A percentile compares a stretch with the other conserved stretches of the same genome.
Conservation (phyloP, 2,888 invertebrate genomes). For the Ommatoiulus sabulosus region DNA sequence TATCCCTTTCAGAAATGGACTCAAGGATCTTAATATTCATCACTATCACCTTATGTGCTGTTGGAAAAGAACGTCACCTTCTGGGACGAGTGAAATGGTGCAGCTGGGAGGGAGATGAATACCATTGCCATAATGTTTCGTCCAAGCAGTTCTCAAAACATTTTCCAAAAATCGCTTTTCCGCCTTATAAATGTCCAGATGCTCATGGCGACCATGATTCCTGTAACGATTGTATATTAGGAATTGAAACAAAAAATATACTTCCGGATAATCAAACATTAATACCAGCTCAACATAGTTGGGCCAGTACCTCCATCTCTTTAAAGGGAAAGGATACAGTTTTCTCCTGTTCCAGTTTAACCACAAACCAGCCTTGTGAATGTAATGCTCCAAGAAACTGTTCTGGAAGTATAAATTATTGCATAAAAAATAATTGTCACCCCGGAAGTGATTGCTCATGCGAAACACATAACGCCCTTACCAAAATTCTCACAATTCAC, state of each 20-base stretch:
- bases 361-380: neutral
- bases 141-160: neutral
- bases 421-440: neutral
- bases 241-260: too few relatives aligned
- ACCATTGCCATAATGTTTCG: neutral
- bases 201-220: neutral
- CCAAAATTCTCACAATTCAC: neutral
- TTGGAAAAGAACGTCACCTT: neutral
- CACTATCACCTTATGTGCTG: neutral
- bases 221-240: neutral
- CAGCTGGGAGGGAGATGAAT: neutral
- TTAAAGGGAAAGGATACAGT: neutral
- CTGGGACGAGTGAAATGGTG: neutral
- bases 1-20: neutral
- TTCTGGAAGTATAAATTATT: neutral
- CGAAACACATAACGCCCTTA: neutral
- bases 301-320: neutral
- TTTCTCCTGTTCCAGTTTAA: neutral
- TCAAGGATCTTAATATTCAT: neutral
- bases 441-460: neutral
- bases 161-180: neutral
- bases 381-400: neutral
- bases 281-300: neutral
- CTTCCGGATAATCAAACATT: neutral
- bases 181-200: neutral